These are phyloP conservation scores for Gerris buenoi DNA, from an alignment of 1,140 invertebrate genomes.

Conservation along the genomic window DNA sequence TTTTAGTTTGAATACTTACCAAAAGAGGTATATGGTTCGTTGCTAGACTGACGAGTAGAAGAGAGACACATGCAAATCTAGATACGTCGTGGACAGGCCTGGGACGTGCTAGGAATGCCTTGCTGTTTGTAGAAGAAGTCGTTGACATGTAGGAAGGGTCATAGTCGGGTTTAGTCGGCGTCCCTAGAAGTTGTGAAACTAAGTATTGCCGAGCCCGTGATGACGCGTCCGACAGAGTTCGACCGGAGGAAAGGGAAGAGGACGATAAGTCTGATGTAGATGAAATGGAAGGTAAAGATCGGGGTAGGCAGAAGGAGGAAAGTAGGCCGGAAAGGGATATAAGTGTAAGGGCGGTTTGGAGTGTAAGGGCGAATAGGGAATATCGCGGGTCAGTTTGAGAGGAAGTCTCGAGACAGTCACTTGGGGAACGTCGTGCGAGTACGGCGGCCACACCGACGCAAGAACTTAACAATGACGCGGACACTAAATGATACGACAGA, in stretches of 20 bases:
- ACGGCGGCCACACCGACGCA: constrained; percentile 34
- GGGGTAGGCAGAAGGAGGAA: constrained; percentile 18
- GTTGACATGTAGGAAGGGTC: constrained; percentile 21
- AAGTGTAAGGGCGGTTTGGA: constrained; percentile 32
- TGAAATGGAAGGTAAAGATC: constrained; percentile 8
- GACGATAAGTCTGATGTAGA: constrained; percentile 20
- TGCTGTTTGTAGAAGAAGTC: constrained; percentile 32
- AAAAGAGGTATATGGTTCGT: constrained; percentile 39
- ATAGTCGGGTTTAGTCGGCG: constrained; percentile 14
- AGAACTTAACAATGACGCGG: constrained; percentile 34
- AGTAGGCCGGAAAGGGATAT: constrained; percentile 26
- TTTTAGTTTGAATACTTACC: constrained; percentile 32
- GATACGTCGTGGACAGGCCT: constrained; percentile 26
- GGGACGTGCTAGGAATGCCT: constrained; percentile 24
- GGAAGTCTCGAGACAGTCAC: constrained; percentile 2
- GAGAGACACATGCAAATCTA: constrained; percentile 33
- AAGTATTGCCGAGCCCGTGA: constrained; percentile 14
- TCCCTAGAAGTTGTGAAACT: constrained; percentile 18
- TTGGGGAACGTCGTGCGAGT: constrained; percentile 27
- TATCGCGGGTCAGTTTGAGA: constrained; percentile 26
- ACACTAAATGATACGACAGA: constrained; percentile 37
- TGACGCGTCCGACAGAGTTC: constrained; percentile 15
- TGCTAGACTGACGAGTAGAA: constrained; percentile 35
- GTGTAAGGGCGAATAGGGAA: constrained; percentile 34
- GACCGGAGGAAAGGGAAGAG: constrained; percentile 21